Evolutionary conservation across 2,113 vertebrate genomes (phyloP).

Genomic region (Lipotes vexillifer): DNA sequence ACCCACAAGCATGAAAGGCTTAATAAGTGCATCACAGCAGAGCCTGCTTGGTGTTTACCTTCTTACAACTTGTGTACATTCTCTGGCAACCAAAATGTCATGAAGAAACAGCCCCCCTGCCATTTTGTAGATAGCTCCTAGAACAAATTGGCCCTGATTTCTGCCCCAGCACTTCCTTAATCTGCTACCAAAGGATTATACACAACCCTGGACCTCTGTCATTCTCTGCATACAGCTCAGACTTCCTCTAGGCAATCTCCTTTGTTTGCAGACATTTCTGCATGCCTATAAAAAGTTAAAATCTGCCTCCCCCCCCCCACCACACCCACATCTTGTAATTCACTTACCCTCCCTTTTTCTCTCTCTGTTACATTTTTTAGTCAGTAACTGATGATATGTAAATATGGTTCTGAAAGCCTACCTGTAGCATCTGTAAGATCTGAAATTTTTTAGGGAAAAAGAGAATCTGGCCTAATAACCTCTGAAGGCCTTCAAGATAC

Average conservation of each 20-base stretch:
- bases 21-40: neutral
- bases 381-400: neutral
- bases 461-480: neutral
- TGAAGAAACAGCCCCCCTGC: neutral
- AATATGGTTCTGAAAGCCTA: neutral
- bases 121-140: neutral
- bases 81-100: neutral
- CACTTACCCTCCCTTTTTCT: neutral
- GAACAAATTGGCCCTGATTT: neutral
- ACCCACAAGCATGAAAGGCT: neutral
- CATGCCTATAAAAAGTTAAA: neutral
- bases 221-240: neutral
- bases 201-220: neutral
- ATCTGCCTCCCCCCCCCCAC: neutral
- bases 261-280: neutral
- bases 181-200: neutral
- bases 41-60: neutral
- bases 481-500: neutral
- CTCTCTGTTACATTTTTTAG: neutral
- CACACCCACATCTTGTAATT: neutral
- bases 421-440: neutral
- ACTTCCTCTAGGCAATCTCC: neutral
- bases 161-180: neutral
- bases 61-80: neutral
- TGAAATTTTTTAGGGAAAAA: neutral